Base-by-base conservation (phyloP, 1,140 invertebrate genomes). In the Drosophila grimshawi region DNA sequence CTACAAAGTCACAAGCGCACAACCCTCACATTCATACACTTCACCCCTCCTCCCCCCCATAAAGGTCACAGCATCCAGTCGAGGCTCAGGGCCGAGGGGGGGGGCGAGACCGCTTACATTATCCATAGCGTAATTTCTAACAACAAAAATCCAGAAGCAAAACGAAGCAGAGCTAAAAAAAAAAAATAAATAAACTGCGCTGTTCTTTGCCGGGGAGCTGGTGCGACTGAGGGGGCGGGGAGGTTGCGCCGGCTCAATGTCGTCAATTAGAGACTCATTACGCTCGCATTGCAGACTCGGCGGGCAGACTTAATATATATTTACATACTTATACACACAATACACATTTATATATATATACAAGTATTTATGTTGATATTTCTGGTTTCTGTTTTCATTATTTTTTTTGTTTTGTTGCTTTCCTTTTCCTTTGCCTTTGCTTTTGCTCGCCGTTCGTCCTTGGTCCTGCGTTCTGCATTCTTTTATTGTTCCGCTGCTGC, bases 231-330 rank as follows among this genome's bases (percentile, higher is more conserved):
- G 39, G 30, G n/a, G 61, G 41, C 5, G 0, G 33, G 8, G 7
- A 27, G 5, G 19, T 48, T 35, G 39, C 30, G 61, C 53, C 68
- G 75, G 79, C 77, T 82, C 83, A 91, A 81, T 91, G 85, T 80
- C 89, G 89, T 91, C 89, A 91, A 91, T 91, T 91, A 91, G 89
- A 91, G 81, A 91, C 89, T 91, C 89, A 91, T 91, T 91, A 91
- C 81, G 77, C 81, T 81, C 72, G 63, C 90, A 89, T 77, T 91
- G 89, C 81, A 91, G 89, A 91, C 19, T 19, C 89, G 75, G 72
- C 81, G 73, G 67, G 73, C 81, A 91, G 89, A 91, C 89, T 86
- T 88, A 67, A 78, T 56, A 63, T 43, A 62, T 30, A 57, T n/a
- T 39, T 51, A 52, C 30, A 46, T n/a, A 46, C 10, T 32, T 5